Percentiles rank a stretch among this genome's conserved stretches.
These are phyloP conservation scores for Harpalus rubripes DNA, from an alignment of 2,888 invertebrate genomes.

Conservation along the genomic window DNA sequence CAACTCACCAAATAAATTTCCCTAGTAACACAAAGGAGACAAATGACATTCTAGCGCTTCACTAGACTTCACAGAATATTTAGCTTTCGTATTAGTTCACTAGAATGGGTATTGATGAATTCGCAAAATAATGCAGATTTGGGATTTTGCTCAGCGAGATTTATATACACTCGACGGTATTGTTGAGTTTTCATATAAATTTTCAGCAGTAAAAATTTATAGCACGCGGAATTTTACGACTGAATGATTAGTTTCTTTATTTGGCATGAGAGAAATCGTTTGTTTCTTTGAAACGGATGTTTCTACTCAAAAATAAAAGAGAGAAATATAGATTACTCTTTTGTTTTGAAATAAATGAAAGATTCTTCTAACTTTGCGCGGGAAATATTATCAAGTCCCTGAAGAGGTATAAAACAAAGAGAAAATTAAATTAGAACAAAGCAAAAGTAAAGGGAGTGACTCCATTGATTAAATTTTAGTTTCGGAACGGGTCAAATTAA, in stretches of 20 bases:
- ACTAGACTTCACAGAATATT: slow-evolving; percentile 42
- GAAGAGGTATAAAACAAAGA: slow-evolving; percentile 10
- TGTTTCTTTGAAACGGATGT: slow-evolving; percentile 20
- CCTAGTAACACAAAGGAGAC: slow-evolving; percentile 34
- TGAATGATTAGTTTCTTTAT: slow-evolving; percentile 29
- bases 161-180: slow-evolving; percentile 8
- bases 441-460: slow-evolving; percentile 15
- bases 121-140: slow-evolving; percentile 21
- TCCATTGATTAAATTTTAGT: slow-evolving; percentile 26
- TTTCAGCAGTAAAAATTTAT: slow-evolving; percentile 8
- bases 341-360: slow-evolving; percentile 19
- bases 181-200: slow-evolving; percentile 36
- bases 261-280: slow-evolving; percentile 27
- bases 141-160: neutral
- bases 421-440: slow-evolving; percentile 19
- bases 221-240: neutral
- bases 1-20: slow-evolving; percentile 48
- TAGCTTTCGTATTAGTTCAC: slow-evolving; percentile 6
- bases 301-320: neutral
- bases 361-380: neutral
- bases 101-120: slow-evolving; percentile 24
- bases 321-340: slow-evolving; percentile 12
- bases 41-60: slow-evolving; percentile 9
- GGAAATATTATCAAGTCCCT: neutral
- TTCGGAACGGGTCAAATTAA: slow-evolving; percentile 18